A percentile compares a stretch with the other conserved stretches of the same genome.
phyloP scores from a whole-genome alignment of 2,797 vertebrate genomes.

The Urosaurus nigricauda region DNA sequence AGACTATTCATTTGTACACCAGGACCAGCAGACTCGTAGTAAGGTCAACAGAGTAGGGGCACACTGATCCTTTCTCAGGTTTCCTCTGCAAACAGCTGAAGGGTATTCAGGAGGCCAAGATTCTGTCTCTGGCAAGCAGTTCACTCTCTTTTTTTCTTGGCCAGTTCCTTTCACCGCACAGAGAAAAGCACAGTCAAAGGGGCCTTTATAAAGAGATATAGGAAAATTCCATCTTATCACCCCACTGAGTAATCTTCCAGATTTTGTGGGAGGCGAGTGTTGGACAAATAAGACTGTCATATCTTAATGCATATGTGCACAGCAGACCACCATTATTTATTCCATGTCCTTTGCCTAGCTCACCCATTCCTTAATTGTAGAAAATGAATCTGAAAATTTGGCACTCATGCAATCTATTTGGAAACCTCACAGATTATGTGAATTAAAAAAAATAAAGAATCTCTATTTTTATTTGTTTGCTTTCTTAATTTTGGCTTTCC shows the following conservation, averaged over 20 bases:
- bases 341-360: neutral
- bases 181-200: neutral
- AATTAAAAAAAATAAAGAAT: neutral
- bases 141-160: neutral
- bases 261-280: neutral
- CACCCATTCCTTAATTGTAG: no score
- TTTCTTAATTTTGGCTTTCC: neutral
- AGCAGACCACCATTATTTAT: neutral
- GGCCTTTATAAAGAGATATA: neutral
- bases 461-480: neutral
- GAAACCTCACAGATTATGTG: neutral
- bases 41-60: neutral
- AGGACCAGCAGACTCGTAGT: neutral
- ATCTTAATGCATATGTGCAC: no score
- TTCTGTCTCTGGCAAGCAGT: no score
- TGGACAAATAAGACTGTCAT: neutral
- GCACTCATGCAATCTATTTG: no score
- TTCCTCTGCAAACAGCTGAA: neutral
- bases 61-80: neutral
- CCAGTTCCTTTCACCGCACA: neutral
- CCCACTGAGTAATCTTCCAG: neutral
- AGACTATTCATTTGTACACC: neutral
- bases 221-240: neutral
- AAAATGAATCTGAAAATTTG: neutral
- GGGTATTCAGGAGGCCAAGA: neutral